phyloP scores from a whole-genome alignment of 2,888 invertebrate species.

The Cloeon dipterum region DNA sequence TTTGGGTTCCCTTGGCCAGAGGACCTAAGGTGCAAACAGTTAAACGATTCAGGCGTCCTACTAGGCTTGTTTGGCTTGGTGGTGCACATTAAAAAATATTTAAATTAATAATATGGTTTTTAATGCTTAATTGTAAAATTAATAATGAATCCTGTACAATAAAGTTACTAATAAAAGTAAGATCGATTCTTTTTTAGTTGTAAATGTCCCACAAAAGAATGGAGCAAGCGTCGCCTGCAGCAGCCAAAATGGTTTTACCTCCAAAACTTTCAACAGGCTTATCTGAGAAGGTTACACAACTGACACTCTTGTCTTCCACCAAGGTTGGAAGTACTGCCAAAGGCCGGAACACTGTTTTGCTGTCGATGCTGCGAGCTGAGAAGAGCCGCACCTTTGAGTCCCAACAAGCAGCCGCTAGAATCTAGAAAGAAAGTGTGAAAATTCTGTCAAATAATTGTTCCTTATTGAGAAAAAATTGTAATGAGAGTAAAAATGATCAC shows the following conservation, averaged over 20 bases:
- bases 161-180: too few relatives aligned
- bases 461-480: background rate
- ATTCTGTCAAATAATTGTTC: background rate
- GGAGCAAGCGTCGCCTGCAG: background rate
- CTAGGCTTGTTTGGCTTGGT: too few relatives aligned
- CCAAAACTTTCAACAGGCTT: background rate
- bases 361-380: background rate
- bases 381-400: background rate
- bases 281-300: background rate
- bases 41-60: too few relatives aligned
- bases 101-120: too few relatives aligned
- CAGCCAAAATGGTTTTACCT: background rate
- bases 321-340: background rate
- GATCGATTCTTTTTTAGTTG: too few relatives aligned
- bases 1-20: too few relatives aligned
- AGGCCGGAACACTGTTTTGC: background rate
- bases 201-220: background rate
- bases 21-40: too few relatives aligned
- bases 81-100: too few relatives aligned
- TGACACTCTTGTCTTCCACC: background rate
- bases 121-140: too few relatives aligned
- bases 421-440: too few relatives aligned
- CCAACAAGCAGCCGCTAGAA: background rate
- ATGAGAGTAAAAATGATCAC: too few relatives aligned
- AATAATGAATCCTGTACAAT: too few relatives aligned